phyloP scores from a whole-genome alignment of 2,888 invertebrate genomes.

The Drosophila dives region DNA sequence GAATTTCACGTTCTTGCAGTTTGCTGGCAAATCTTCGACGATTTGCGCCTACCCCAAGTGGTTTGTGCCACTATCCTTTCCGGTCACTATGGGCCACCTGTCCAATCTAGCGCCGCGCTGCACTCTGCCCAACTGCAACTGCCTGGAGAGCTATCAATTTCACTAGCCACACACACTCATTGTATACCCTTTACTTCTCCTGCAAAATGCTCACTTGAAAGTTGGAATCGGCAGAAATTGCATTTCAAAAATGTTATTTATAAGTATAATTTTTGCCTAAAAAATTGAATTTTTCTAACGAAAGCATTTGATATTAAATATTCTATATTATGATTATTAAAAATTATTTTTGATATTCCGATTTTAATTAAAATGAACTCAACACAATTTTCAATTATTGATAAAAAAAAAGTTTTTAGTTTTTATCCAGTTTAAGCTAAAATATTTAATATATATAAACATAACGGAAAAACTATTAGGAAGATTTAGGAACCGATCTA shows the following conservation, averaged over 20 bases:
- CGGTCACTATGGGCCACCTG: slow-evolving; percentile 84
- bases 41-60: slow-evolving; percentile 84
- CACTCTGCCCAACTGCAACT: slow-evolving; percentile 85
- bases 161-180: slow-evolving; percentile 39
- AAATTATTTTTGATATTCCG: background rate
- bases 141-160: slow-evolving; percentile 82
- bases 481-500: background rate
- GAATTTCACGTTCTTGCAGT: slow-evolving; percentile 26
- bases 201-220: background rate
- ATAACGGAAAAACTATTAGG: background rate
- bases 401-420: background rate
- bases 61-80: slow-evolving; percentile 84
- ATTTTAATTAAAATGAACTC: background rate
- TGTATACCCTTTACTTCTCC: background rate
- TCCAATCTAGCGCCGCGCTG: slow-evolving; percentile 85
- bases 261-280: background rate
- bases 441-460: background rate
- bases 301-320: background rate
- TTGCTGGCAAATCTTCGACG: slow-evolving; percentile 38
- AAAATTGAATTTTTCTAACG: background rate
- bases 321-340: background rate
- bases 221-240: background rate
- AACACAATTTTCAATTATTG: background rate
- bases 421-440: background rate
- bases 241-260: background rate